Evolutionary conservation across 2,113 vertebrate species (phyloP).

Genomic region (Motacilla tschutschensis): DNA sequence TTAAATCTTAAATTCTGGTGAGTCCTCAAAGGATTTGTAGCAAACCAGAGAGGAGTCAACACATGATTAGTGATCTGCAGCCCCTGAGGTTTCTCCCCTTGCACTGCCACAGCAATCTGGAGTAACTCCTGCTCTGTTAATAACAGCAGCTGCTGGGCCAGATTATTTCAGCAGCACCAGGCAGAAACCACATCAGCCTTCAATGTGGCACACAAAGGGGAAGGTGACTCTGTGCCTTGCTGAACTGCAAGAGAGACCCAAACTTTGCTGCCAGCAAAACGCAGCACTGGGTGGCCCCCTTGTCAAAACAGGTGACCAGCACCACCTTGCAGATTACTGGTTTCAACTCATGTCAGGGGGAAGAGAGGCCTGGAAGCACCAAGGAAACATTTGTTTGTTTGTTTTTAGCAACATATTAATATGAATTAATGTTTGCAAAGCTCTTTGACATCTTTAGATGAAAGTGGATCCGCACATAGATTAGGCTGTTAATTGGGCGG

Average conservation of each 20-base stretch:
- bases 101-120: accelerated
- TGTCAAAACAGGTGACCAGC: neutral
- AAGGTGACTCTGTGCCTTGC: neutral
- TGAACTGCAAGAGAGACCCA: neutral
- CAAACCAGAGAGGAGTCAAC: neutral
- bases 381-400: slow-evolving; percentile 6
- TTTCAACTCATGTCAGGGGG: neutral
- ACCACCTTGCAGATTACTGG: neutral
- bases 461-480: neutral
- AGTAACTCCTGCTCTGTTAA: accelerated
- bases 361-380: neutral
- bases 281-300: accelerated
- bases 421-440: slow-evolving; percentile 27
- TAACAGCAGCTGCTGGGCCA: neutral
- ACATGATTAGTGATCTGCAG: neutral
- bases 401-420: slow-evolving; percentile 2
- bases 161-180: neutral
- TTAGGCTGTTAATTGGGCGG: slow-evolving; percentile 29
- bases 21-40: neutral
- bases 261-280: accelerated
- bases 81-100: neutral
- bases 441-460: slow-evolving; percentile 33
- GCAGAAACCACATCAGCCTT: neutral
- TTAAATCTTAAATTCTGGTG: neutral
- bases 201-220: neutral